These are phyloP conservation scores for Mesoclemmys tuberculata DNA, from an alignment of 2,113 vertebrate species.

Conservation along the genomic window DNA sequence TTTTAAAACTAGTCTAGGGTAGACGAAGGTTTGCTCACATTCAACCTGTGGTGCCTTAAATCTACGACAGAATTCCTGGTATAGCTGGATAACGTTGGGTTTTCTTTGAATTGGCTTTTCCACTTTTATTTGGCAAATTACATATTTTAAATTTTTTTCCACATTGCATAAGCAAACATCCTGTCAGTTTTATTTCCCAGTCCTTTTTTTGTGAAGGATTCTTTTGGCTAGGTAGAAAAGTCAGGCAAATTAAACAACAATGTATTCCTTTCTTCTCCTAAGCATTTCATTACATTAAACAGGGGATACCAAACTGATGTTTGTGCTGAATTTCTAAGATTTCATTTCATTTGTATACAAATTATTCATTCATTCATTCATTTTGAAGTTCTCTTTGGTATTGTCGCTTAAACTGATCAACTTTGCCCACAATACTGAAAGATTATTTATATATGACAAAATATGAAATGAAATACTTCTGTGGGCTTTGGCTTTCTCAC, in stretches of 20 bases:
- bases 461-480: neutral
- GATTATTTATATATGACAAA: neutral
- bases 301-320: neutral
- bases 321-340: neutral
- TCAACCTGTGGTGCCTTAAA: neutral
- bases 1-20: neutral
- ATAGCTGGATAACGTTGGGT: neutral
- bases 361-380: neutral
- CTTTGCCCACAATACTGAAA: neutral
- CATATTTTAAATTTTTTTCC: neutral
- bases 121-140: conserved; percentile 22
- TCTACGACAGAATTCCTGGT: neutral
- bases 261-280: conserved; percentile 5
- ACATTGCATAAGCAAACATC: neutral
- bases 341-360: neutral
- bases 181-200: conserved; percentile 7
- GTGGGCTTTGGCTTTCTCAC: neutral
- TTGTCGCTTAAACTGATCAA: neutral
- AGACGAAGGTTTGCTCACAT: neutral
- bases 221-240: neutral
- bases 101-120: conserved; percentile 20
- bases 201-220: neutral
- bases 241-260: conserved; percentile 7
- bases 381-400: neutral
- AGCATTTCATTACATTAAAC: neutral